These are phyloP conservation scores for Microchrysa polita DNA, from an alignment of 2,888 invertebrate genomes.

Conservation along the genomic window DNA sequence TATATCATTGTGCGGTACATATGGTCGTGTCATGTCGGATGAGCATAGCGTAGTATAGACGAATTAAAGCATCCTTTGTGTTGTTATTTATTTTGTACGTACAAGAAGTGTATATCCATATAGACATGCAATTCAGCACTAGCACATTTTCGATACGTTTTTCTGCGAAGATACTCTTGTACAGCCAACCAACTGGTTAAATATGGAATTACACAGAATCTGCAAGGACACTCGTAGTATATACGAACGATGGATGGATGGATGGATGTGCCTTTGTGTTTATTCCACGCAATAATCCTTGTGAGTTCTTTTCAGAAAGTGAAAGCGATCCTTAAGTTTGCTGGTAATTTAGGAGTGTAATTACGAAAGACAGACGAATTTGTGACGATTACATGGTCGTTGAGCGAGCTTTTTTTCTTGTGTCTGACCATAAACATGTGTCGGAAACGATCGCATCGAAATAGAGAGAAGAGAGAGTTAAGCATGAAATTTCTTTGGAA, in stretches of 20 bases:
- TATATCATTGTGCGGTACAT: slow-evolving; percentile 8
- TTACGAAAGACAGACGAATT: slow-evolving; percentile 19
- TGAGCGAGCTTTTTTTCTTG: neutral
- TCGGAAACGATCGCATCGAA: slow-evolving; percentile 10
- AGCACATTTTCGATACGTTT: too few relatives aligned
- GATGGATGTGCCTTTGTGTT: neutral
- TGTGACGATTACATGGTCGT: slow-evolving; percentile 10
- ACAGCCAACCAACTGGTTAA: too few relatives aligned
- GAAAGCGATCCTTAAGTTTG: neutral
- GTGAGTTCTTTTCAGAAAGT: too few relatives aligned
- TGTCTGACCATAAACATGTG: slow-evolving; percentile 2
- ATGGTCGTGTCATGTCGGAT: neutral
- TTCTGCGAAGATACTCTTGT: too few relatives aligned
- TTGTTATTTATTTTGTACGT: too few relatives aligned
- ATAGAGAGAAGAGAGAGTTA: neutral
- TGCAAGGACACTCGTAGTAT: neutral
- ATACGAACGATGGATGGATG: neutral
- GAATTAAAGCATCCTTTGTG: too few relatives aligned
- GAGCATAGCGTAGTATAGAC: too few relatives aligned
- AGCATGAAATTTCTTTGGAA: slow-evolving; percentile 2
- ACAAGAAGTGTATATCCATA: too few relatives aligned
- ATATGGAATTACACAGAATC: neutral
- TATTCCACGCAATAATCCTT: too few relatives aligned
- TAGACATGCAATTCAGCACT: too few relatives aligned
- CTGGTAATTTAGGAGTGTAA: slow-evolving; percentile 17